Evolutionary conservation across 2,888 invertebrate species (phyloP).

Genomic region (Melanotus villosus): DNA sequence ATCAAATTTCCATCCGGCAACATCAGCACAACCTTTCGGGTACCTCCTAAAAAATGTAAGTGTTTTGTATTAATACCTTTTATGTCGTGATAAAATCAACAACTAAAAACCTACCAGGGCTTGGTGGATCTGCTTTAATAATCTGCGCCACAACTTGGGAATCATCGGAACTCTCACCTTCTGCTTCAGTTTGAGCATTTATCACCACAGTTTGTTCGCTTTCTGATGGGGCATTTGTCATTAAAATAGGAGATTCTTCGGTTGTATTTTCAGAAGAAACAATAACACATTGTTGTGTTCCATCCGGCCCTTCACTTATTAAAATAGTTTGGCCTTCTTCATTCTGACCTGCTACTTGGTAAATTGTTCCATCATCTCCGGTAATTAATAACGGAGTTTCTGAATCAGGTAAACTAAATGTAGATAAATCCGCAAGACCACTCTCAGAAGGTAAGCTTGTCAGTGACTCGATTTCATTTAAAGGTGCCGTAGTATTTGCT

Average conservation of each 20-base stretch:
- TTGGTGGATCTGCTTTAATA: conserved; percentile 86
- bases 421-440: conserved; percentile 32
- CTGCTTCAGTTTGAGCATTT: conserved; percentile 36
- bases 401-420: conserved; percentile 58
- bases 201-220: conserved; percentile 49
- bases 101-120: conserved; percentile 79
- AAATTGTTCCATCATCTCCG: conserved; percentile 87
- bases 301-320: conserved; percentile 82
- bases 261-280: conserved; percentile 74
- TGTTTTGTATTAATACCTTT: not conserved
- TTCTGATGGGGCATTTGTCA: conserved; percentile 56
- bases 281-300: conserved; percentile 80
- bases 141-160: conserved; percentile 88
- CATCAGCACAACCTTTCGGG: conserved; percentile 85
- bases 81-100: too few relatives aligned
- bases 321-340: conserved; percentile 83
- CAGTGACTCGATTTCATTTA: conserved; percentile 47
- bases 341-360: conserved; percentile 81
- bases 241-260: conserved; percentile 72
- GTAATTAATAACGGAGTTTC: conserved; percentile 83
- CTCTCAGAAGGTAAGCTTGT: conserved; percentile 37
- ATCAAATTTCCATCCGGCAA: conserved; percentile 89
- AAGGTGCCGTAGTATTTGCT: conserved; percentile 56
- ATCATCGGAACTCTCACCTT: conserved; percentile 67
- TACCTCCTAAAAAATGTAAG: conserved; percentile 76